phyloP scores from a whole-genome alignment of 2,797 vertebrate species.

The Melopsittacus undulatus region DNA sequence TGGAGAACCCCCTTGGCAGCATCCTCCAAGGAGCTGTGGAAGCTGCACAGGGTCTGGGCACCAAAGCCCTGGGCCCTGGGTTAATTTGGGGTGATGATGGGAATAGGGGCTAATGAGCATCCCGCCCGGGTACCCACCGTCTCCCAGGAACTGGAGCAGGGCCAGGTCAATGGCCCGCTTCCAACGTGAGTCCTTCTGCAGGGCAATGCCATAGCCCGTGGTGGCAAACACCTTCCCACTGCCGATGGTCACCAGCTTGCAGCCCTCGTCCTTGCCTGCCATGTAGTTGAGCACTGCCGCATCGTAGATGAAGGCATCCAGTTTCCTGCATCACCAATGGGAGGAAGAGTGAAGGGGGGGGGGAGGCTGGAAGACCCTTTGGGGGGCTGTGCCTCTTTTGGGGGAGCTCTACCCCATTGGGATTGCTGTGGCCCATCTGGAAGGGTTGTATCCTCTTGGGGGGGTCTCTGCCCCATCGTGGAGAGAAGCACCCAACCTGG shows the following conservation, averaged over 20 bases:
- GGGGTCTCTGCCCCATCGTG: not conserved
- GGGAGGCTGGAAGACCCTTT: not conserved
- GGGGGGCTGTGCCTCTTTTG: not conserved
- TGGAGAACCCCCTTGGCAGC: not conserved
- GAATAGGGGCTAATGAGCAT: not conserved
- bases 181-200: constrained; percentile 96
- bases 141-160: constrained; percentile 95
- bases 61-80: not conserved
- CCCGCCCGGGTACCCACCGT: constrained; percentile 75
- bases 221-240: constrained; percentile 98
- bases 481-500: rapidly evolving
- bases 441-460: not conserved
- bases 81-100: not conserved
- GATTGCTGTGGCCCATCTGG: not conserved
- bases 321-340: constrained; percentile 81
- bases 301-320: constrained; percentile 97
- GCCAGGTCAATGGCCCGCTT: constrained; percentile 94
- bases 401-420: not conserved
- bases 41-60: not conserved
- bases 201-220: constrained; percentile 95
- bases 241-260: constrained; percentile 98
- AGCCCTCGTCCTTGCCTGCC: constrained; percentile 97
- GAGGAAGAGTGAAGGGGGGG: not conserved
- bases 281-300: constrained; percentile 98
- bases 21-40: rapidly evolving